A percentile compares a stretch with the other conserved stretches of the same genome.
These are phyloP conservation scores for Trichomalopsis sarcophagae DNA, from an alignment of 1,140 invertebrate species.

Conservation along the genomic window DNA sequence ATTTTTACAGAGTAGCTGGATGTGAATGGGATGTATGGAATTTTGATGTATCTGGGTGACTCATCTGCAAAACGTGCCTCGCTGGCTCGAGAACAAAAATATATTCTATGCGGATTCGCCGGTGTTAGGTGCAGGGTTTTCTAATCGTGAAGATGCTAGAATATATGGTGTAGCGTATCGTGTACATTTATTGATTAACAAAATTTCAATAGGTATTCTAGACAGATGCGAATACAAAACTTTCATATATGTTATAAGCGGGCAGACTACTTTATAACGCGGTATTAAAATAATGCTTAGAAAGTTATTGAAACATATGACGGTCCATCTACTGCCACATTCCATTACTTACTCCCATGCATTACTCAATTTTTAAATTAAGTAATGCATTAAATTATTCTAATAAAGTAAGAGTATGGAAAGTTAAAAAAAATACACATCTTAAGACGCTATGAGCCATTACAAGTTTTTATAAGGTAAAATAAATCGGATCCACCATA, in stretches of 20 bases:
- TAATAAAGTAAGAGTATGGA: neutral
- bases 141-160: neutral
- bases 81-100: neutral
- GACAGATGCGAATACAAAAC: neutral
- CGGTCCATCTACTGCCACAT: neutral
- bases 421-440: neutral
- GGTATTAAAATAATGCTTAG: neutral
- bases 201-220: too few species aligned
- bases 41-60: conserved; percentile 6
- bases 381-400: neutral
- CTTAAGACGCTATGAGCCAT: neutral
- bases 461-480: neutral
- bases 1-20: conserved; percentile 11
- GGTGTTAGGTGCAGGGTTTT: neutral
- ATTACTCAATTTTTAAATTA: neutral
- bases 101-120: neutral
- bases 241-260: neutral
- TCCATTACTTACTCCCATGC: neutral
- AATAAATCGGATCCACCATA: neutral
- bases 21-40: neutral
- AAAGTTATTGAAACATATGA: neutral
- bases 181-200: too few species aligned
- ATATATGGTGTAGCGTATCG: neutral
- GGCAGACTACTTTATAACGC: neutral
- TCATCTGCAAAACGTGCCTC: conserved; percentile 5